These are phyloP conservation scores for Selenia dentaria DNA, from an alignment of 2,888 invertebrate species.

Conservation along the genomic window DNA sequence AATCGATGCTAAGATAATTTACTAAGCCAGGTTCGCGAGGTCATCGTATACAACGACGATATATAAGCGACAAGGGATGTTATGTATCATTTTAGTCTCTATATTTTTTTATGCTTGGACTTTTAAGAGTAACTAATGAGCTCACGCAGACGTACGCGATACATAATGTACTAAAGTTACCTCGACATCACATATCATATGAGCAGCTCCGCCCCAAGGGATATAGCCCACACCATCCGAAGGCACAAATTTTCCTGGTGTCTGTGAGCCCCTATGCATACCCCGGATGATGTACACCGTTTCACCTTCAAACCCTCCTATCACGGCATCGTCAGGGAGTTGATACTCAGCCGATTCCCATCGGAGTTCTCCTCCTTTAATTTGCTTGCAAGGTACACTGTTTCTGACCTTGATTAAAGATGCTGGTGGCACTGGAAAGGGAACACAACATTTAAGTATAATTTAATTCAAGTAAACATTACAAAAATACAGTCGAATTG, in stretches of 20 bases:
- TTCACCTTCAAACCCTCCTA: constrained; percentile 86
- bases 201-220: constrained; percentile 91
- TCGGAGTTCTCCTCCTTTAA: constrained; percentile 72
- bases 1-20: too few species aligned
- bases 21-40: too few species aligned
- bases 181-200: constrained; percentile 88
- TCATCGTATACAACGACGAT: too few species aligned
- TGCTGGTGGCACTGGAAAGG: constrained; percentile 45
- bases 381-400: constrained; percentile 5
- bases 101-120: too few species aligned
- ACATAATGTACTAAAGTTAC: too few species aligned
- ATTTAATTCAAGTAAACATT: too few species aligned
- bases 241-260: constrained; percentile 91
- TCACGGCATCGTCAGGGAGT: constrained; percentile 89
- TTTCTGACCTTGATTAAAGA: constrained; percentile 26
- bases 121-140: too few species aligned
- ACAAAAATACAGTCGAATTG: too few species aligned
- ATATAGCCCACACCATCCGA: constrained; percentile 89
- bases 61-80: too few species aligned
- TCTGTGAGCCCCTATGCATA: constrained; percentile 88
- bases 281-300: constrained; percentile 88
- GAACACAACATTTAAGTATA: too few species aligned
- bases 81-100: too few species aligned
- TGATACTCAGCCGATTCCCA: constrained; percentile 87
- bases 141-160: too few species aligned